These are phyloP conservation scores for Rhinichthys klamathensis DNA, from an alignment of 2,113 vertebrate species.

Conservation along the genomic window DNA sequence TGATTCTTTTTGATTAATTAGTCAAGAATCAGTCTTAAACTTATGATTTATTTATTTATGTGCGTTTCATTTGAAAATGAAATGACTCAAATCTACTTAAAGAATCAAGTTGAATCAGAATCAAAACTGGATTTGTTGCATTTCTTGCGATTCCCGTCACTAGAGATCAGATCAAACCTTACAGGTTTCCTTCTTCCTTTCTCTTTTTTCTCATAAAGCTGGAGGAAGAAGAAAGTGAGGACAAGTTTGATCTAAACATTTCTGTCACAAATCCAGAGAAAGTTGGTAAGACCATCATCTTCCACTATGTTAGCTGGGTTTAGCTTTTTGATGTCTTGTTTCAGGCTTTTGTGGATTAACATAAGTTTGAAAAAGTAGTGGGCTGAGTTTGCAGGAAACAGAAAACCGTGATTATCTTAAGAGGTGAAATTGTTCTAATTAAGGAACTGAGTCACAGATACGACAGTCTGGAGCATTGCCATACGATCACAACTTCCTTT, in stretches of 20 bases:
- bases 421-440: slow-evolving; percentile 10
- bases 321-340: background rate
- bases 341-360: background rate
- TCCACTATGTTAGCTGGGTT: background rate
- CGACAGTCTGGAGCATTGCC: background rate
- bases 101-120: background rate
- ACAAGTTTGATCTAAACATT: slow-evolving; percentile 88
- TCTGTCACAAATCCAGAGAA: slow-evolving; percentile 95
- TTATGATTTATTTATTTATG: background rate
- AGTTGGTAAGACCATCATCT: slow-evolving; percentile 81
- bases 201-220: slow-evolving; percentile 62
- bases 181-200: background rate
- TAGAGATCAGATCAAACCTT: background rate
- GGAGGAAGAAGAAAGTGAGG: slow-evolving; percentile 89
- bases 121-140: background rate
- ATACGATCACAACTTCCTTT: slow-evolving; percentile 25
- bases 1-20: background rate
- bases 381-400: background rate
- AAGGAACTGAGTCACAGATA: slow-evolving; percentile 1
- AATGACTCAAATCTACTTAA: background rate
- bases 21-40: background rate
- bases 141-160: background rate
- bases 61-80: too few relatives aligned
- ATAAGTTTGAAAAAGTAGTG: background rate
- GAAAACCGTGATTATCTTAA: background rate